Conservation (phyloP, 2,797 vertebrate species). For the Gymnodraco acuticeps region DNA sequence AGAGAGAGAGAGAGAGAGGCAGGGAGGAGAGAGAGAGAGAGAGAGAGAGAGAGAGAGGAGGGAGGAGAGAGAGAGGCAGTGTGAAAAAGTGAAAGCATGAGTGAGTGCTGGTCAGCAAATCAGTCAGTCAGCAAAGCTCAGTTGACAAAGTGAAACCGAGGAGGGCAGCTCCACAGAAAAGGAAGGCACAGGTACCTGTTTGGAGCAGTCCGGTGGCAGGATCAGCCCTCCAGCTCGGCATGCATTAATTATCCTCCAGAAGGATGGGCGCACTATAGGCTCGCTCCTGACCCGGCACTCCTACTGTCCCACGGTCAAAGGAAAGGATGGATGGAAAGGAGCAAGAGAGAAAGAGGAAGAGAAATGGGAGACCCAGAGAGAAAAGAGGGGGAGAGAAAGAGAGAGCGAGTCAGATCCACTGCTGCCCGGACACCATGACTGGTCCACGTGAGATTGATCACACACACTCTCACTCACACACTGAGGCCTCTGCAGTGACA, state of each 20-base stretch:
- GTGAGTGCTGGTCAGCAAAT: constrained; percentile 75
- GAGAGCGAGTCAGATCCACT: constrained; percentile 81
- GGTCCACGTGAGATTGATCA: constrained; percentile 88
- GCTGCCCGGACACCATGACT: constrained; percentile 86
- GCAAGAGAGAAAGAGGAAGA: constrained; percentile 47
- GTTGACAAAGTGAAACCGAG: constrained; percentile 73
- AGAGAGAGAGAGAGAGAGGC: constrained; percentile 11
- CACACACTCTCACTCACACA: constrained; percentile 75
- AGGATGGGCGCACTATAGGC: constrained; percentile 68
- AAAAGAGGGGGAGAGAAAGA: constrained; percentile 68
- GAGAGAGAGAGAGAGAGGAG: constrained; percentile 32
- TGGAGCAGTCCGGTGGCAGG: constrained; percentile 53
- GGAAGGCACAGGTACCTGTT: constrained; percentile 80
- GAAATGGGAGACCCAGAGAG: constrained; percentile 54
- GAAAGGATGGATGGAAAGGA: constrained; percentile 69
- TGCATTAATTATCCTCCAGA: constrained; percentile 84
- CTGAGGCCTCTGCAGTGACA: constrained; percentile 80
- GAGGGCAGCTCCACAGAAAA: constrained; percentile 56
- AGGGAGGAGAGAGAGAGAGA: constrained; percentile 14
- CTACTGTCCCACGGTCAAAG: constrained; percentile 74
- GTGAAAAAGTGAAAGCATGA: constrained; percentile 66
- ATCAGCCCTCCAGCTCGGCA: constrained; percentile 67
- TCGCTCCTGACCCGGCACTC: constrained; percentile 76
- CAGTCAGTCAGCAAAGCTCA: constrained; percentile 78
- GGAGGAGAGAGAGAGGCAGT: constrained; percentile 27